A percentile compares a stretch with the other conserved stretches of the same genome.
Evolutionary conservation across 1,140 invertebrate genomes (phyloP).

Genomic region (Zaprionus kolodkinae): DNA sequence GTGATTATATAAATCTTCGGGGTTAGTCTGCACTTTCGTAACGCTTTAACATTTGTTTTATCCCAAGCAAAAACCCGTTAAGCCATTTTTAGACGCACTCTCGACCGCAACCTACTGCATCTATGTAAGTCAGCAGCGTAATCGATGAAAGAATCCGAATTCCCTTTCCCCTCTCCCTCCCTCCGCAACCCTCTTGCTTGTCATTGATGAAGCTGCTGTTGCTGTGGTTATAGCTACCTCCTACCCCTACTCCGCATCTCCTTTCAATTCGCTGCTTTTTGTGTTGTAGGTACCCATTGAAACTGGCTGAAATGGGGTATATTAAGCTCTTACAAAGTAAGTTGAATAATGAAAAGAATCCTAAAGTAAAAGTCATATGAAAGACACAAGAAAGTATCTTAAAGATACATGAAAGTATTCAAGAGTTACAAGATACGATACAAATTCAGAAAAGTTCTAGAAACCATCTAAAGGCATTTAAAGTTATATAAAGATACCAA

Average conservation of each 20-base stretch:
- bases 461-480: no score
- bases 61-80: background rate
- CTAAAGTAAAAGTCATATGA: no score
- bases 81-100: constrained; percentile 6
- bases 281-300: background rate
- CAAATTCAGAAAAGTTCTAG: no score
- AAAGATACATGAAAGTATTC: no score
- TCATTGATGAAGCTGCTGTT: constrained; percentile 68
- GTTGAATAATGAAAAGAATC: no score
- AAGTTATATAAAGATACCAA: no score
- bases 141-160: constrained; percentile 55
- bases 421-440: no score
- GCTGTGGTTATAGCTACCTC: background rate
- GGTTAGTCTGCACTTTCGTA: background rate
- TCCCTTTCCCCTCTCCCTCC: background rate
- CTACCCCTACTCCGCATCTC: constrained; percentile 6
- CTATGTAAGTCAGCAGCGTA: constrained; percentile 71
- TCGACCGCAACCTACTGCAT: constrained; percentile 9
- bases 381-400: no score
- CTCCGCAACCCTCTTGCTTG: constrained; percentile 9
- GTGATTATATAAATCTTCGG: background rate
- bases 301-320: background rate
- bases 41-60: background rate
- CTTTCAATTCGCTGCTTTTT: background rate
- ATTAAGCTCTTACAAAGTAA: background rate